Base-by-base conservation (phyloP, 2,113 vertebrate genomes). In the Scortum barcoo region DNA sequence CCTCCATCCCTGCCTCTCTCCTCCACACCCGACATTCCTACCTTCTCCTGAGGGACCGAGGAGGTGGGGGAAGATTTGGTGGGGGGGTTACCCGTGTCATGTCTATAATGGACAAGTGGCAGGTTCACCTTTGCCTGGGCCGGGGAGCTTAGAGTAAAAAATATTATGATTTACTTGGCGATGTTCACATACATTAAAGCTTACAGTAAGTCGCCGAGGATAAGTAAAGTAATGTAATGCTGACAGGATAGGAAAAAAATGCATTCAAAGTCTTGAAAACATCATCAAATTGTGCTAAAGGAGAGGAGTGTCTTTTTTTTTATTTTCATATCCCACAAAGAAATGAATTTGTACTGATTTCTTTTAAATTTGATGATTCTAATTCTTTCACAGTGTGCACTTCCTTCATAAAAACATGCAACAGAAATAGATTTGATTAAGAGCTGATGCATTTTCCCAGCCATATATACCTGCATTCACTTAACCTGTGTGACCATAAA, bases 401-500 rank as follows among this genome's bases (percentile, higher is more conserved):
- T 50, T 77, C 42, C 54, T 40, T 72, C 50, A 36, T 61, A 50
- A 81, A 81, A 66, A 30, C 69, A 81, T 28, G 6, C 24, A 68
- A 38, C 12, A 26, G 24, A 76, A 80, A 71, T 65, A 66, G 80
- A 83, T 76, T 71, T 73, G 58, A 81, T 83, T 13, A 76, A 70
- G 72, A 78, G 61, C 58, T 63, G 81, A 87, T 84, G 51, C 36
- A 60, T 89, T 88, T 81, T 84, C 72, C 46, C 75, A n/a, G 42
- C 70, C 76, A 76, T 28, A 83, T 67, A 75, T 44, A 54, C 76
- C 68, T 69, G 42, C 62, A 84, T 91, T 92, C 81, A 91, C 83
- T 93, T 92, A 90, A 91, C 88, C 90, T 28, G 51, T 83, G 86
- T 87, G 88, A 87, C 87, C 91, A 88, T 77, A 83, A 81, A 80